Conservation (phyloP, 92 coral and sea anemone genomes). For the Actinostola sp. region DNA sequence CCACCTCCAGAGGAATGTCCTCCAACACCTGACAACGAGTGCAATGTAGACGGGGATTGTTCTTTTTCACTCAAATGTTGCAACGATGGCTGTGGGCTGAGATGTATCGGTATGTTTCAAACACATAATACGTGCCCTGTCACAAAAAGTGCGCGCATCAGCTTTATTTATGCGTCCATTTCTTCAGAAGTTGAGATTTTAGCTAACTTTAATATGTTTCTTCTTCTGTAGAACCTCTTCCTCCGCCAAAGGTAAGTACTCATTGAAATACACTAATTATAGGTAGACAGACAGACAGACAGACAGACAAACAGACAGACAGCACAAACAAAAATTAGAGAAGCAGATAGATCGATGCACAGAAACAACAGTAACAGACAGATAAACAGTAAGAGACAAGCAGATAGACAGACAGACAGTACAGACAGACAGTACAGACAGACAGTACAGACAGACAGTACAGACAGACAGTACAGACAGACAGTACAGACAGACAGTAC, state of each 20-base stretch:
- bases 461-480: no score
- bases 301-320: neutral
- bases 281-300: neutral
- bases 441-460: no score
- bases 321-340: neutral
- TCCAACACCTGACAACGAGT: conserved; percentile 35
- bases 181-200: no score
- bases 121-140: no score
- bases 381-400: no score
- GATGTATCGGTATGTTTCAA: conserved; percentile 48
- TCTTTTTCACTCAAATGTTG: conserved; percentile 52
- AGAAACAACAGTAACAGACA: no score
- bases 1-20: conserved; percentile 53
- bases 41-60: conserved; percentile 46
- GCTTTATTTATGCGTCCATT: no score
- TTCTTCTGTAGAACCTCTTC: neutral
- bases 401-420: no score
- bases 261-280: neutral
- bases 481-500: no score
- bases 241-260: conserved; percentile 7
- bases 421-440: no score
- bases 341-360: no score
- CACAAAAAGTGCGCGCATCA: no score
- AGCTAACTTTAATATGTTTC: neutral
- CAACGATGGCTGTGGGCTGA: conserved; percentile 47